These are phyloP conservation scores for Drosophila sulfurigaster DNA, from an alignment of 1,140 invertebrate species.

Conservation along the genomic window DNA sequence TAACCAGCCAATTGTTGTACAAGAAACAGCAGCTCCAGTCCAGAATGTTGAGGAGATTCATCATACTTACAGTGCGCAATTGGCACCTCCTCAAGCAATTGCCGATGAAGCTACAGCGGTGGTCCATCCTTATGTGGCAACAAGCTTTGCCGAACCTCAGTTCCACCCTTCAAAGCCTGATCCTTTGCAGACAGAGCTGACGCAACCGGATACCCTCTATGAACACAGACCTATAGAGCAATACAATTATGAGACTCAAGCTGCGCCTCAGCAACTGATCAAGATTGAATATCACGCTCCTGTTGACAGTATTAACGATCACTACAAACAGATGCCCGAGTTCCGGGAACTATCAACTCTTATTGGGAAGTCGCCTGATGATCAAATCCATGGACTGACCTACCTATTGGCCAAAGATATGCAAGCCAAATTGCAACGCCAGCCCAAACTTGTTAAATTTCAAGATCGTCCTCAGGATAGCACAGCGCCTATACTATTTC, in stretches of 20 bases:
- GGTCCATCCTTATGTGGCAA: constrained; percentile 15
- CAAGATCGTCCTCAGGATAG: constrained; percentile 68
- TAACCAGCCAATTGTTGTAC: constrained; percentile 71
- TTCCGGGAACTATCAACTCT: constrained; percentile 75
- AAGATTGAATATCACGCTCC: constrained; percentile 78
- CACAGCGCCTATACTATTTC: constrained; percentile 76
- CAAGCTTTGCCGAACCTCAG: constrained; percentile 34
- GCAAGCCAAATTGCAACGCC: constrained; percentile 74
- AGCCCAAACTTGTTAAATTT: constrained; percentile 49
- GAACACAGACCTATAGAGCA: constrained; percentile 43
- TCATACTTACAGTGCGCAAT: constrained; percentile 64
- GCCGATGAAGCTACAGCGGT: neutral
- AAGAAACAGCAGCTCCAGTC: constrained; percentile 35
- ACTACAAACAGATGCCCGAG: constrained; percentile 74
- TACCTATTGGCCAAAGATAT: constrained; percentile 82
- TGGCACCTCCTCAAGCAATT: constrained; percentile 13
- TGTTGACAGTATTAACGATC: constrained; percentile 61
- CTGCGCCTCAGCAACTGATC: constrained; percentile 61
- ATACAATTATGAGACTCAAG: constrained; percentile 59
- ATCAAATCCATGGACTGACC: constrained; percentile 80
- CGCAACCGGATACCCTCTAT: constrained; percentile 43
- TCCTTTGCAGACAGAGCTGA: constrained; percentile 51
- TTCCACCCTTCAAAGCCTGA: constrained; percentile 74
- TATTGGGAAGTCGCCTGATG: constrained; percentile 80
- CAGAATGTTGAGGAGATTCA: constrained; percentile 55